These are phyloP conservation scores for Drosophila ercepeae DNA, from an alignment of 1,140 invertebrate species.

Conservation along the genomic window DNA sequence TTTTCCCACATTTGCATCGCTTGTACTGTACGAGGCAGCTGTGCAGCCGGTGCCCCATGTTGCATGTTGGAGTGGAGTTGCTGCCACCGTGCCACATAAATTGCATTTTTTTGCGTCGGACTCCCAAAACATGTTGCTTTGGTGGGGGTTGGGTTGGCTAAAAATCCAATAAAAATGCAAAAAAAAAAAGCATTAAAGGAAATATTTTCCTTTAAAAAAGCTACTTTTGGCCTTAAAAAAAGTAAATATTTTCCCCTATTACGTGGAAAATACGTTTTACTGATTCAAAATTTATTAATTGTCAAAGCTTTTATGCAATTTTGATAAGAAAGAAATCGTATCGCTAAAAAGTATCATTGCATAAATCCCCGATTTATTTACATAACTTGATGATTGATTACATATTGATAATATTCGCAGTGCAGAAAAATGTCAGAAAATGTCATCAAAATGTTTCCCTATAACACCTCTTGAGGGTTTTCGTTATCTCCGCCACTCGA, in stretches of 20 bases:
- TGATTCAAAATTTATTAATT: no score
- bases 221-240: no score
- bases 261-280: no score
- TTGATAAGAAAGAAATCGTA: no score
- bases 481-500: constrained; percentile 36
- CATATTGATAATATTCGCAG: not conserved
- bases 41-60: constrained; percentile 37
- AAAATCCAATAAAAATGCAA: not conserved
- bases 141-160: constrained; percentile 1
- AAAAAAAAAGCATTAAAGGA: not conserved
- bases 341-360: not conserved
- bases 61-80: constrained; percentile 42
- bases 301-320: no score
- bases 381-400: no score
- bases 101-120: constrained; percentile 34
- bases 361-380: not conserved
- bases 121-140: constrained; percentile 48
- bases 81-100: constrained; percentile 51
- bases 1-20: constrained; percentile 69
- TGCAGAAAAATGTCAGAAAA: constrained; percentile 9
- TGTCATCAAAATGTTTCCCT: no score
- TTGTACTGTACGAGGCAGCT: constrained; percentile 26
- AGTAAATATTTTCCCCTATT: no score
- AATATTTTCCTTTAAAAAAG: not conserved
- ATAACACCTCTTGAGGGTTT: constrained; percentile 26